Evolutionary conservation across 2,888 invertebrate genomes (phyloP).

Genomic region (Dolichomitus sp.): DNA sequence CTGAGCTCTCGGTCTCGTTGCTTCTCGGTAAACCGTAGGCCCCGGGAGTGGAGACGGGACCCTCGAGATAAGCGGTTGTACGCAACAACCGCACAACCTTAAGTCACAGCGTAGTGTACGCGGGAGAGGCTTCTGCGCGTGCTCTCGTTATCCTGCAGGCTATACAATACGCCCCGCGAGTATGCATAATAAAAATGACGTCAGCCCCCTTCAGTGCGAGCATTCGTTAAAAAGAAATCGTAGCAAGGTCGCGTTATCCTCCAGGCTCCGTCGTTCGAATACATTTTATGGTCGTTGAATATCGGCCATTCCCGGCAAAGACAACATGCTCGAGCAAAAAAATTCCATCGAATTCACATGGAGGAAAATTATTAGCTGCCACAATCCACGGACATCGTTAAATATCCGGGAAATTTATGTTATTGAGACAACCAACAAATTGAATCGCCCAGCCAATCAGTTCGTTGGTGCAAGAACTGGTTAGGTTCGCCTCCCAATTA

Average conservation of each 20-base stretch:
- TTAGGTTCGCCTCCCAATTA: no score
- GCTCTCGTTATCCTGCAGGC: slow-evolving; percentile 64
- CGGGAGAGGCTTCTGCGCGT: slow-evolving; percentile 45
- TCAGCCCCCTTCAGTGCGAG: slow-evolving; percentile 53
- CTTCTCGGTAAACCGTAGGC: slow-evolving; percentile 57
- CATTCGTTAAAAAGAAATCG: slow-evolving; percentile 62
- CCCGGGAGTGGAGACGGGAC: slow-evolving; percentile 57
- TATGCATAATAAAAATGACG: slow-evolving; percentile 67
- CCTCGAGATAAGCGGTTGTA: slow-evolving; percentile 59
- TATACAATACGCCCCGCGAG: slow-evolving; percentile 33
- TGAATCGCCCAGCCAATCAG: no score
- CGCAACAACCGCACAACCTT: slow-evolving; percentile 58
- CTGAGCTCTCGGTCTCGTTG: slow-evolving; percentile 38
- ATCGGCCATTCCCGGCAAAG: neutral
- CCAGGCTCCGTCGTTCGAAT: slow-evolving; percentile 1
- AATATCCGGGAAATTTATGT: no score
- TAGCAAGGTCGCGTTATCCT: slow-evolving; percentile 61
- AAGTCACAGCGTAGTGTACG: neutral
- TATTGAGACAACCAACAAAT: no score
- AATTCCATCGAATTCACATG: neutral
- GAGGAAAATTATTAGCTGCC: neutral
- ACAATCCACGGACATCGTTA: no score
- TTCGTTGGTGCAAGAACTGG: no score
- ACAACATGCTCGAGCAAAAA: neutral
- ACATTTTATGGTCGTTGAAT: neutral